Conservation (phyloP, 2,797 vertebrate species). For the Anguilla pacifica region DNA sequence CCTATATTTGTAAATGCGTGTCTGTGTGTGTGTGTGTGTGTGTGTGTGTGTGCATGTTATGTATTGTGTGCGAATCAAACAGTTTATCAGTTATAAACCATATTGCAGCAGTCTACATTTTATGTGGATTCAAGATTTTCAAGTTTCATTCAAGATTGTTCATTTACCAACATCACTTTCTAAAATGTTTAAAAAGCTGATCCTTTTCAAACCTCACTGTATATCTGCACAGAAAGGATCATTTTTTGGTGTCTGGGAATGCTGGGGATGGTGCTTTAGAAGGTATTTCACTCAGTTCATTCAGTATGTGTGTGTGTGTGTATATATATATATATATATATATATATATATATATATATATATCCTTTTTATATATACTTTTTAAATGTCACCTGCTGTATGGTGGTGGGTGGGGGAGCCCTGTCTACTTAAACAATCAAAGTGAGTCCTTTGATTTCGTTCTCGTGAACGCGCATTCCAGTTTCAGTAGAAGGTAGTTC, state of each 20-base stretch:
- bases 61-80: not conserved
- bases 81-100: not conserved
- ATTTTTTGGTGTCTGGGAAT: not conserved
- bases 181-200: not conserved
- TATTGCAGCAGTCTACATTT: not conserved
- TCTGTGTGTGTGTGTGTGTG: not conserved
- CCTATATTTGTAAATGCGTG: not conserved
- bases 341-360: no score
- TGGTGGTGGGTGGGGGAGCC: conserved; percentile 18
- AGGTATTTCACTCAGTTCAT: no score
- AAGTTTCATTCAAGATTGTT: not conserved
- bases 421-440: conserved; percentile 52
- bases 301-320: no score
- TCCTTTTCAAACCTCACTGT: not conserved
- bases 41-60: no score
- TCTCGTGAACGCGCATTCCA: conserved; percentile 62
- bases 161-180: not conserved
- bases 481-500: conserved; percentile 36
- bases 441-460: conserved; percentile 57
- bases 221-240: not conserved
- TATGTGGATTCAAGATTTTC: not conserved
- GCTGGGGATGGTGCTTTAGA: not conserved
- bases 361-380: no score
- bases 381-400: conserved; percentile 19
- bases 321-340: no score